Base-by-base conservation (phyloP, 2,888 invertebrate species). In the Eupithecia dodoneata region DNA sequence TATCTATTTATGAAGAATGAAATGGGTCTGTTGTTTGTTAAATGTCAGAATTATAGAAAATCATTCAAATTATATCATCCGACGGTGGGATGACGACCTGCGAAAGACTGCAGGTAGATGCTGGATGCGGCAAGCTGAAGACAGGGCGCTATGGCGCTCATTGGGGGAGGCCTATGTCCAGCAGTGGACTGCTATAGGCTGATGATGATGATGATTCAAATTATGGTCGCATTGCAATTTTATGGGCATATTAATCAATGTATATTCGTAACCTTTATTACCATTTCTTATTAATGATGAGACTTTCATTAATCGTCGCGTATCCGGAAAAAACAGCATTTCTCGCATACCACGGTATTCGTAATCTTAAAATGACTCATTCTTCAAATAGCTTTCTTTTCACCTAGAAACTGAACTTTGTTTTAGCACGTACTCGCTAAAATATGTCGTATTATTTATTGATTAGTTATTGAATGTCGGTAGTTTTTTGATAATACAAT, bases 271-370 rank as follows among this genome's bases (percentile, higher is more conserved):
- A 73, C 52, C 66, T 75, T 76, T 66, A 67, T 67, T 49, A 42
- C 13, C 10, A 47, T 66, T 15, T 6, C 41, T 47, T 47, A 70
- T 49, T 70, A 49, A 70, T 70, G 70, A 47, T 13, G 41, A 55
- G 44, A 75, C 69, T 74, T 69, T 76, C 71, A 76, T 74, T 73
- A 75, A 77, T 79, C 72, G 72, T 70, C 69, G 73, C 55, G 75
- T 75, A 81, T 87, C 87, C 88, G 88, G 87, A 87, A 87, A 86
- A 85, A 85, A 86, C 84, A 81, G 73, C 85, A 87, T 89, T 85
- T 84, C 81, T 81, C 67, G 76, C 84, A 83, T 87, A 81, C 84
- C 84, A 75, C 74, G 71, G 77, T 71, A 79, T 81, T 82, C 82
- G 83, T 79, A 82, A 80, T 79, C 82, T 83, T 85, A 81, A 82